Conservation (phyloP, 1,140 invertebrate species). For the Condylostylus longicornis region DNA sequence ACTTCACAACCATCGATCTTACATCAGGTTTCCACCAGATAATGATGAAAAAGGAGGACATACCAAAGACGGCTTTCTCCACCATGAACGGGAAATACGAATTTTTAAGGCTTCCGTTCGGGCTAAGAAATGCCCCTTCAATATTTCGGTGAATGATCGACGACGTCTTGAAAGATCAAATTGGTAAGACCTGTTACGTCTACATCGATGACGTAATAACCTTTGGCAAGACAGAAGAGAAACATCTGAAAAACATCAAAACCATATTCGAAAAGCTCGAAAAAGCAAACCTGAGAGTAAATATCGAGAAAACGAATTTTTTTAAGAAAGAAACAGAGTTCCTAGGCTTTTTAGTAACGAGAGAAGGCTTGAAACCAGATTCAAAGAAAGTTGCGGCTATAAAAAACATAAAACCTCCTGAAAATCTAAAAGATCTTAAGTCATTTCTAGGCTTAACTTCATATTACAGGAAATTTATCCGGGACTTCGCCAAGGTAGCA, state of each 20-base stretch:
- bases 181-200: slow-evolving; percentile 16
- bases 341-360: slow-evolving; percentile 1
- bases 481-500: slow-evolving; percentile 2
- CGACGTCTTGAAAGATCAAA: slow-evolving; percentile 17
- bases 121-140: slow-evolving; percentile 24
- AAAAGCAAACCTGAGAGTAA: slow-evolving; percentile 2
- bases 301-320: slow-evolving; percentile 4
- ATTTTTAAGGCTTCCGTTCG: slow-evolving; percentile 27
- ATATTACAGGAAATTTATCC: slow-evolving; percentile 4
- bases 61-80: slow-evolving; percentile 27
- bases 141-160: slow-evolving; percentile 34
- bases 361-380: slow-evolving; percentile 1
- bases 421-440: slow-evolving; percentile 4
- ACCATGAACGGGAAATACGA: slow-evolving; percentile 28
- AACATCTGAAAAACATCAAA: slow-evolving; percentile 2
- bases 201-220: slow-evolving; percentile 21
- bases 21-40: slow-evolving; percentile 35
- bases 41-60: slow-evolving; percentile 14
- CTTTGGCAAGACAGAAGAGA: slow-evolving; percentile 1
- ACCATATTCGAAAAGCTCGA: not conserved
- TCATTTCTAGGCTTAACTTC: slow-evolving; percentile 2
- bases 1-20: slow-evolving; percentile 33
- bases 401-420: not conserved
- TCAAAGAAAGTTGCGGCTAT: slow-evolving; percentile 3
- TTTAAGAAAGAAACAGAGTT: slow-evolving; percentile 1